Evolutionary conservation across 2,888 invertebrate species (phyloP).

Genomic region (Gymnosoma rotundatum): DNA sequence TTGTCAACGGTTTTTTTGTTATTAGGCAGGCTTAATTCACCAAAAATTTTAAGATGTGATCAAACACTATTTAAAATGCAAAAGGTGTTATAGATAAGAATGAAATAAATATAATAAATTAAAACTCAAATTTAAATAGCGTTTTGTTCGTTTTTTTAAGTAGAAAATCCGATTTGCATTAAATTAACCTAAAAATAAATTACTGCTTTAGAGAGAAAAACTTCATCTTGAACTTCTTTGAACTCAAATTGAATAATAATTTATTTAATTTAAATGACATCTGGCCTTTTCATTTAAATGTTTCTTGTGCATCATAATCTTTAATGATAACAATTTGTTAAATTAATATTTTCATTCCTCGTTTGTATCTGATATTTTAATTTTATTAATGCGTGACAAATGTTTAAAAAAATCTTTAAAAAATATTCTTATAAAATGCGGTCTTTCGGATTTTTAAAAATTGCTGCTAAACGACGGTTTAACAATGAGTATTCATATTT

Average conservation of each 20-base stretch:
- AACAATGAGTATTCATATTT: too few species aligned
- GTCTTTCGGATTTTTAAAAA: too few species aligned
- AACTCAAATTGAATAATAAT: conserved; percentile 20
- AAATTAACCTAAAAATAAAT: conserved; percentile 31
- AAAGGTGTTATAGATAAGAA: conserved; percentile 40
- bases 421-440: too few species aligned
- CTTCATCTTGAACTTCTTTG: not conserved
- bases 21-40: not conserved
- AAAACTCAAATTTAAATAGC: not conserved
- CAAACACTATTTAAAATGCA: conserved; percentile 36
- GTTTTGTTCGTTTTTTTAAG: not conserved
- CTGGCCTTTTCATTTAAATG: not conserved
- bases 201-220: not conserved
- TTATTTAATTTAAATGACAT: conserved; percentile 11
- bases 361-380: too few species aligned
- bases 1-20: not conserved
- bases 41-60: not conserved
- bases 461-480: too few species aligned
- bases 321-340: too few species aligned
- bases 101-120: not conserved
- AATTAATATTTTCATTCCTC: too few species aligned
- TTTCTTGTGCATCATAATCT: not conserved
- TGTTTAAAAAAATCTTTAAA: too few species aligned
- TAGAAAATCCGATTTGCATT: conserved; percentile 44
- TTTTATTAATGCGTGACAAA: too few species aligned